These are phyloP conservation scores for Pemphigus obesinymphae DNA, from an alignment of 1,140 invertebrate species.

Conservation along the genomic window DNA sequence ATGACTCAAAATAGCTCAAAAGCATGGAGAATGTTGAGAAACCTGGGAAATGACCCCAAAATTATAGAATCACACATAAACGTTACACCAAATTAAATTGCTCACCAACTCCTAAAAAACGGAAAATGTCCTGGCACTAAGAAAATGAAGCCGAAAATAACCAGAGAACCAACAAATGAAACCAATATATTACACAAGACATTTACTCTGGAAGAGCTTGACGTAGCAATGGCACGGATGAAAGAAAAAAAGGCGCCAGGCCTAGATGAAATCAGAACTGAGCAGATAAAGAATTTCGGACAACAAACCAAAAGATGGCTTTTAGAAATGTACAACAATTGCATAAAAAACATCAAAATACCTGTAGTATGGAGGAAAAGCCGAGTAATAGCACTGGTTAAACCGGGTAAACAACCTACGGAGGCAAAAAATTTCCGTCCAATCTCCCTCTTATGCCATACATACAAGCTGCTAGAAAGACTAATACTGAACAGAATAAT, in stretches of 20 bases:
- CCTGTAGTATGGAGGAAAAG: not conserved
- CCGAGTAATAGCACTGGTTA: not conserved
- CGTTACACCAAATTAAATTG: no score
- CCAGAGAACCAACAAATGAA: not conserved
- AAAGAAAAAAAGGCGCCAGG: no score
- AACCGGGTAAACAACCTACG: not conserved
- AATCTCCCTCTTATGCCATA: no score
- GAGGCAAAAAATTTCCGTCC: not conserved
- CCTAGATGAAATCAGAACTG: no score
- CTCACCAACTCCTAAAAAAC: no score
- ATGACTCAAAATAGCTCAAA: no score
- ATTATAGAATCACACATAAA: not conserved
- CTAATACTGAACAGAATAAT: no score
- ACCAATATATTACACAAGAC: not conserved
- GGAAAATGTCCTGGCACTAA: not conserved
- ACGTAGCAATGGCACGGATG: no score
- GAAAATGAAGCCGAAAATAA: not conserved
- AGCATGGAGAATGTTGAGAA: conserved; percentile 18
- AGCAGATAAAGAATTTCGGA: not conserved
- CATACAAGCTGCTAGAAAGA: no score
- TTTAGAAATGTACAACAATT: not conserved
- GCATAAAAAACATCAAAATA: not conserved
- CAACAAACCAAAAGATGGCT: not conserved
- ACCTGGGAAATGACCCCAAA: conserved; percentile 8
- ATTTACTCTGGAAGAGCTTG: not conserved